Base-by-base conservation (phyloP, 1,140 invertebrate species). In the Cheumatopsyche charites region DNA sequence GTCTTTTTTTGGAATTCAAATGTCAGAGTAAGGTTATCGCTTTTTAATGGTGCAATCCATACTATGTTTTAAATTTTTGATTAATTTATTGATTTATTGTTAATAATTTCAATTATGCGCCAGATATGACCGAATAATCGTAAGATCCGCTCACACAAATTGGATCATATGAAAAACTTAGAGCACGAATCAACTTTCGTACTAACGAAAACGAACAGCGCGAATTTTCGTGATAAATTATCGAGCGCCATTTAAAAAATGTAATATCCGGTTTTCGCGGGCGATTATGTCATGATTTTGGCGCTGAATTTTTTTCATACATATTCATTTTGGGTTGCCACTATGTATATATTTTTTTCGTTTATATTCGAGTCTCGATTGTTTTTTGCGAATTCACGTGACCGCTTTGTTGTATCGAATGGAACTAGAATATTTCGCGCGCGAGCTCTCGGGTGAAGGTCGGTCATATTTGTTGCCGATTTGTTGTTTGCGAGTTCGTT, bases 341-440 rank as follows among this genome's bases (percentile, higher is more conserved):
- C 12, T 42, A 12, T 42, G 5, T 5, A 6, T 42, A 12, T 47
- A 2, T 4, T 47, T 7, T 47, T 47, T 15, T 47, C 43, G 15
- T 36, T 36, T 36, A 4, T 36, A 36, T 36, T 36, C 29, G 29
- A 4, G 29, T 36, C 29, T 36, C 29, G 29, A 36, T 36, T 36
- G 29, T 36, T 36, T 36, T 36, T 36, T 36, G 29, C 29, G 9
- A 36, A 11, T 58, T 58, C 55, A 58, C 55, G 55, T 58, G 55
- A 58, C 55, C 55, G 55, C 21, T 58, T 58, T 58, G 55, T 58
- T 58, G 62, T 15, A 47, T n/a, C 63, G 21, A 67, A 58, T 58
- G 55, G 55, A 58, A 67, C 36, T 42, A 49, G 55, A 61, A 61
- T 36, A 7, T 67, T 15, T 47, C 45, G 25, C 62, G 62, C 19